phyloP scores from a whole-genome alignment of 2,888 invertebrate genomes.

The Dorcus parallelipipedus region DNA sequence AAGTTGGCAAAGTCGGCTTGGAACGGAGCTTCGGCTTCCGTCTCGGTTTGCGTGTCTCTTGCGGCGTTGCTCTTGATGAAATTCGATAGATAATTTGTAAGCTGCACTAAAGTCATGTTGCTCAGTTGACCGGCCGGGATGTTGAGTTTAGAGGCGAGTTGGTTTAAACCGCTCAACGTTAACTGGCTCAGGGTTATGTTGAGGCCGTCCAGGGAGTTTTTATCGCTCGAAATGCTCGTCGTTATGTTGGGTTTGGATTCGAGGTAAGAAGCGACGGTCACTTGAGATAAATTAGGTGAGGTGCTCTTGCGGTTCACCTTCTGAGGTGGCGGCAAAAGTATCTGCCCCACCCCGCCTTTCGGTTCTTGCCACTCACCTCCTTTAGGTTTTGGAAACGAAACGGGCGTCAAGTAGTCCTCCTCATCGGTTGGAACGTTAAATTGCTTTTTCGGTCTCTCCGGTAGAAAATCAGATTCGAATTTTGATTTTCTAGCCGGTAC shows the following conservation, averaged over 20 bases:
- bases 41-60: slow-evolving; percentile 33
- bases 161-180: slow-evolving; percentile 76
- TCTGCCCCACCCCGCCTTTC: slow-evolving; percentile 27
- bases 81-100: slow-evolving; percentile 74
- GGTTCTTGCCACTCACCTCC: slow-evolving; percentile 28
- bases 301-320: slow-evolving; percentile 35
- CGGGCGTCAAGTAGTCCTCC: slow-evolving; percentile 68
- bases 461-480: slow-evolving; percentile 51
- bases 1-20: slow-evolving; percentile 60
- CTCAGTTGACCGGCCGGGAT: slow-evolving; percentile 77
- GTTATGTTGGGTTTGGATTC: slow-evolving; percentile 37
- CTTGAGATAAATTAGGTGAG: slow-evolving; percentile 24
- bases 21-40: slow-evolving; percentile 19
- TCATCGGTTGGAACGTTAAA: slow-evolving; percentile 40
- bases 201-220: slow-evolving; percentile 48
- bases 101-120: slow-evolving; percentile 81
- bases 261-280: slow-evolving; percentile 30
- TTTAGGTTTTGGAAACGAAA: slow-evolving; percentile 52
- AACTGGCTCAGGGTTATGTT: slow-evolving; percentile 82
- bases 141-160: slow-evolving; percentile 70
- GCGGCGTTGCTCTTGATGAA: slow-evolving; percentile 50
- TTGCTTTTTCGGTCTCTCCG: slow-evolving; percentile 45
- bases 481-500: slow-evolving; percentile 57
- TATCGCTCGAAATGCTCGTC: slow-evolving; percentile 29
- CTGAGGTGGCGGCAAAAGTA: slow-evolving; percentile 53